Percentiles rank a stretch among this genome's conserved stretches.
Evolutionary conservation across 1,140 invertebrate species (phyloP).

Genomic region (Himalopsyche phryganea): DNA sequence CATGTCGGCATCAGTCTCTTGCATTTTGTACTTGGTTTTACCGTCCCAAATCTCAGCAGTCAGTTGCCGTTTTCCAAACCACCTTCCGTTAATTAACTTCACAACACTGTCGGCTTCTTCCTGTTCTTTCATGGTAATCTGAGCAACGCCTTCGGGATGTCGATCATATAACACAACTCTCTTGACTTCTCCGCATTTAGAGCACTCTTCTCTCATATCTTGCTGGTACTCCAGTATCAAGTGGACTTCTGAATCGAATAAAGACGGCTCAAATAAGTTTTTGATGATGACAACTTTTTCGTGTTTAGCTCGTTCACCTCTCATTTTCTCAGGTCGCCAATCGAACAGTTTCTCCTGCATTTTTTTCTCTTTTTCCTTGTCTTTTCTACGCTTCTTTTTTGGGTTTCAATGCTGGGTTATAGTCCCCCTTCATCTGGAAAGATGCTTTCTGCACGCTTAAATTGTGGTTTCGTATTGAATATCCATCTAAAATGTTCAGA

Average conservation of each 20-base stretch:
- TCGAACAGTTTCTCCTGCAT: slow-evolving; percentile 94
- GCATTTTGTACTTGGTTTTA: slow-evolving; percentile 87
- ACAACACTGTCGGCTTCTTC: slow-evolving; percentile 91
- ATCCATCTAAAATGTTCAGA: slow-evolving; percentile 89
- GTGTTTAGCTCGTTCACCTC: slow-evolving; percentile 78
- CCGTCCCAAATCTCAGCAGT: slow-evolving; percentile 93
- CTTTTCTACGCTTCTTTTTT: slow-evolving; percentile 88
- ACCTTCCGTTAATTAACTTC: slow-evolving; percentile 83
- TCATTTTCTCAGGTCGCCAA: slow-evolving; percentile 91
- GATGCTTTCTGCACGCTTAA: slow-evolving; percentile 88
- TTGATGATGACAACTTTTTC: slow-evolving; percentile 92
- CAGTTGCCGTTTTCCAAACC: slow-evolving; percentile 83
- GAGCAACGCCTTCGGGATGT: slow-evolving; percentile 91
- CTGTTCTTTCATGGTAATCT: slow-evolving; percentile 85
- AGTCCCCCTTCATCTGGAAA: slow-evolving; percentile 93
- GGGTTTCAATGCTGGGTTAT: slow-evolving; percentile 90
- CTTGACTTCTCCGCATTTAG: slow-evolving; percentile 88
- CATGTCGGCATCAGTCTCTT: slow-evolving; percentile 87
- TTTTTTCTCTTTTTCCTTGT: slow-evolving; percentile 87
- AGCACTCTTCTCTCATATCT: slow-evolving; percentile 84
- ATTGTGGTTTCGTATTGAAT: slow-evolving; percentile 71
- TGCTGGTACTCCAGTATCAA: slow-evolving; percentile 89
- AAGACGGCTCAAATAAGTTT: slow-evolving; percentile 86
- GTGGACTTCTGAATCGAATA: slow-evolving; percentile 87
- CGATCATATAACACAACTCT: slow-evolving; percentile 92